Evolutionary conservation across 2,797 vertebrate species (phyloP).

Genomic region (Huso huso): DNA sequence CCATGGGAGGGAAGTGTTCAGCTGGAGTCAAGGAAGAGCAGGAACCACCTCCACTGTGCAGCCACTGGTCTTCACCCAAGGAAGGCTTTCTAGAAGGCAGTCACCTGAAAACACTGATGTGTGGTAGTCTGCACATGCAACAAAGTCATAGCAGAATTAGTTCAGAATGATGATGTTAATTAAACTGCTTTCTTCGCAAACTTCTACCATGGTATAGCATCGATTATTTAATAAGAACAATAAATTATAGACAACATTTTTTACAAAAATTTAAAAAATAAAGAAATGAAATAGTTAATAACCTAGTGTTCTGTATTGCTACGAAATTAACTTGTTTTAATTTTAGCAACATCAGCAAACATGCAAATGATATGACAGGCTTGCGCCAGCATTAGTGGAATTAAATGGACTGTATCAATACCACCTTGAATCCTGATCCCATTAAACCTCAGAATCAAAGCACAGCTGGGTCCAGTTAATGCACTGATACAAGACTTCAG

Average conservation of each 20-base stretch:
- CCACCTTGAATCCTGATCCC: background rate
- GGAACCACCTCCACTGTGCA: constrained; percentile 86
- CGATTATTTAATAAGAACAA: no score
- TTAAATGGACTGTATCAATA: background rate
- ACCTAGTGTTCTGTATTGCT: no score
- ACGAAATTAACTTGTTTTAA: no score
- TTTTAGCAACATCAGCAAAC: no score
- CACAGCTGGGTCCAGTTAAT: background rate
- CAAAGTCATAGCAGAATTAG: no score
- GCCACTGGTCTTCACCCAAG: constrained; percentile 74
- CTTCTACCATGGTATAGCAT: no score
- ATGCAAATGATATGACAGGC: background rate
- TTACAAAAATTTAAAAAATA: no score
- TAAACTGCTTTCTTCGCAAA: no score
- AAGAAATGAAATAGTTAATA: no score
- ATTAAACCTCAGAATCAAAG: background rate
- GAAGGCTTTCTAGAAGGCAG: constrained; percentile 76
- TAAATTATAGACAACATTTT: no score
- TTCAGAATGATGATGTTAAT: no score
- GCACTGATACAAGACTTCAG: background rate
- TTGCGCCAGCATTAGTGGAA: background rate
- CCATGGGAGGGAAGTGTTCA: constrained; percentile 91
- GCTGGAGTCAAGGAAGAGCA: constrained; percentile 82
- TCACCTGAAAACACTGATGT: constrained; percentile 93
- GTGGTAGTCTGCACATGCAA: constrained; percentile 71